phyloP scores from a whole-genome alignment of 2,113 vertebrate species.

The Microcebus ravelobensis region DNA sequence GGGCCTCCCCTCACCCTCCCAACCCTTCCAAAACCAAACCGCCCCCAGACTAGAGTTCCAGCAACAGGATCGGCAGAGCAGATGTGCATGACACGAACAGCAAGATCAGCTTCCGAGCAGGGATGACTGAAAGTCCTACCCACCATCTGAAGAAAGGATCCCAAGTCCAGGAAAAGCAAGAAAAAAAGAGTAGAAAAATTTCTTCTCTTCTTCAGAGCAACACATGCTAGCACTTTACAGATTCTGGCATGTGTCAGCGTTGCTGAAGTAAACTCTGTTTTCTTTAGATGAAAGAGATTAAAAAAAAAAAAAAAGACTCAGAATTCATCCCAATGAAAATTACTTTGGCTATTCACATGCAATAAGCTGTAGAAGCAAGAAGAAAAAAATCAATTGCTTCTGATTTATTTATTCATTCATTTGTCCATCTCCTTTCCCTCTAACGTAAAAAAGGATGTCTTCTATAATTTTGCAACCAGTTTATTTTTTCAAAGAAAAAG shows the following conservation, averaged over 20 bases:
- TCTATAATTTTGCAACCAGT: conserved; percentile 46
- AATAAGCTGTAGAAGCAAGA: conserved; percentile 44
- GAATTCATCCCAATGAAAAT: conserved; percentile 68
- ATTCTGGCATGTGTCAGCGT: conserved; percentile 68
- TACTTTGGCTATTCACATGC: conserved; percentile 59
- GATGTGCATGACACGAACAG: neutral
- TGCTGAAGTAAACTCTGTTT: conserved; percentile 71
- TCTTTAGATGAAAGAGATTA: conserved; percentile 77
- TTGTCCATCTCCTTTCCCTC: conserved; percentile 39
- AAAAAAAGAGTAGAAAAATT: neutral
- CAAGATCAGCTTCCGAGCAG: neutral
- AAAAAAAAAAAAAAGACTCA: conserved; percentile 50
- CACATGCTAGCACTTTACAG: conserved; percentile 61
- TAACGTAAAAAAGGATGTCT: conserved; percentile 30
- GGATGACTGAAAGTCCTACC: neutral
- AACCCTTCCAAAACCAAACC: neutral
- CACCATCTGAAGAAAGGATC: neutral
- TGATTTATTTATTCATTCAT: conserved; percentile 71
- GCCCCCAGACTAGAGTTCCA: neutral
- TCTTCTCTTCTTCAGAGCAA: conserved; percentile 52
- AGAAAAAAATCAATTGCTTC: conserved; percentile 63
- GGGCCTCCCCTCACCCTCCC: neutral
- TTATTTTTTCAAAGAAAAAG: conserved; percentile 61
- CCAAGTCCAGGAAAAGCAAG: conserved; percentile 12
- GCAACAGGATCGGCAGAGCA: neutral